These are phyloP conservation scores for Chiroxiphia lanceolata DNA, from an alignment of 2,797 vertebrate genomes.

Conservation along the genomic window DNA sequence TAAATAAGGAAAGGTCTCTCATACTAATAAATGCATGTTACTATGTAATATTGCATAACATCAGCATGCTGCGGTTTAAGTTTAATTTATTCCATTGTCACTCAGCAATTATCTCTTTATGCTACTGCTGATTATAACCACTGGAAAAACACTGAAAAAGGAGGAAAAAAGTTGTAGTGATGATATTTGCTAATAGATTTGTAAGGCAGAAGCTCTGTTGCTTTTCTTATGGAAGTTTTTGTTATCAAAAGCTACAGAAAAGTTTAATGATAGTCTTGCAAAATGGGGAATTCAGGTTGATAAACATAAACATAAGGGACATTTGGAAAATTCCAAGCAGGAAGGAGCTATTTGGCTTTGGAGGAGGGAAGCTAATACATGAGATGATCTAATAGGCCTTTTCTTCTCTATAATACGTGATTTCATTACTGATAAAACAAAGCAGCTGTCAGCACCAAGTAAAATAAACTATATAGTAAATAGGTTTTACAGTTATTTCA, in stretches of 20 bases:
- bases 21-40: constrained; percentile 37
- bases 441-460: not conserved
- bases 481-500: constrained; percentile 16
- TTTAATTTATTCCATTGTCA: constrained; percentile 17
- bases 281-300: not conserved
- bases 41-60: not conserved
- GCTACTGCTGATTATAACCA: not conserved
- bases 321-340: not conserved
- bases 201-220: not conserved
- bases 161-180: not conserved
- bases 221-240: not conserved
- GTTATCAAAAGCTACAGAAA: not conserved
- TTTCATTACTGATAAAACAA: not conserved
- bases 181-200: not conserved
- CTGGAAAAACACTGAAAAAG: not conserved
- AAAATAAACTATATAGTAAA: constrained; percentile 22
- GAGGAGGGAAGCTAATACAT: not conserved
- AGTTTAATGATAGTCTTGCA: not conserved
- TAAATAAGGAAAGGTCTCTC: constrained; percentile 40
- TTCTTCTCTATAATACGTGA: not conserved
- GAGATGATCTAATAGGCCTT: not conserved
- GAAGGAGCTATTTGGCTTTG: not conserved
- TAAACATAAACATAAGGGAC: not conserved
- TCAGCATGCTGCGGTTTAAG: not conserved
- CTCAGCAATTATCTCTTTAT: not conserved